These are phyloP conservation scores for Epinotia bilunana DNA, from an alignment of 2,888 invertebrate genomes.

Conservation along the genomic window DNA sequence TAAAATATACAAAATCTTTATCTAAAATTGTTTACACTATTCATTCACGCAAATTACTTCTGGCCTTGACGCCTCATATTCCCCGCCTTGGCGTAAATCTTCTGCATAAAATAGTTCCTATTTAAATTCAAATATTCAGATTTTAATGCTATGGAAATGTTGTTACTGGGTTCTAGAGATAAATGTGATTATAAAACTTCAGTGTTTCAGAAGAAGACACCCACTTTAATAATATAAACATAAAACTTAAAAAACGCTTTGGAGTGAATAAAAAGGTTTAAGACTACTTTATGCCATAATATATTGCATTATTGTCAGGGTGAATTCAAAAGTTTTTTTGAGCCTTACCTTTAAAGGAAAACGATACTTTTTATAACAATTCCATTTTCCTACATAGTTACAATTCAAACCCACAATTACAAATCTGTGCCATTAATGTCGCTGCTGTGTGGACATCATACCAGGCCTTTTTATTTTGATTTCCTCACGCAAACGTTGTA, in stretches of 20 bases:
- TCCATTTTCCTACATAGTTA: too few relatives aligned
- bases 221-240: constrained; percentile 4
- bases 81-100: constrained; percentile 34
- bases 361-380: too few relatives aligned
- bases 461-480: too few relatives aligned
- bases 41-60: constrained; percentile 31
- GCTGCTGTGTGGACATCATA: too few relatives aligned
- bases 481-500: too few relatives aligned
- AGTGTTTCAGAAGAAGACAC: neutral
- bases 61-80: constrained; percentile 28
- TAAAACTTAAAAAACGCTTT: constrained; percentile 3
- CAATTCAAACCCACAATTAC: too few relatives aligned
- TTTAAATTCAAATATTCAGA: constrained; percentile 34
- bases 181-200: constrained; percentile 33
- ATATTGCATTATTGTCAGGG: neutral
- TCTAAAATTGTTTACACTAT: constrained; percentile 23
- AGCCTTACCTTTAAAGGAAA: too few relatives aligned
- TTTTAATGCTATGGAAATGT: constrained; percentile 32
- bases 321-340: too few relatives aligned
- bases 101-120: constrained; percentile 39
- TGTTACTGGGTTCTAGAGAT: constrained; percentile 23
- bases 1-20: constrained; percentile 5
- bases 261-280: neutral
- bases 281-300: neutral
- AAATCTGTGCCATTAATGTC: too few relatives aligned